Base-by-base conservation (phyloP, 2,797 vertebrate species). In the Gadopsis marmoratus region DNA sequence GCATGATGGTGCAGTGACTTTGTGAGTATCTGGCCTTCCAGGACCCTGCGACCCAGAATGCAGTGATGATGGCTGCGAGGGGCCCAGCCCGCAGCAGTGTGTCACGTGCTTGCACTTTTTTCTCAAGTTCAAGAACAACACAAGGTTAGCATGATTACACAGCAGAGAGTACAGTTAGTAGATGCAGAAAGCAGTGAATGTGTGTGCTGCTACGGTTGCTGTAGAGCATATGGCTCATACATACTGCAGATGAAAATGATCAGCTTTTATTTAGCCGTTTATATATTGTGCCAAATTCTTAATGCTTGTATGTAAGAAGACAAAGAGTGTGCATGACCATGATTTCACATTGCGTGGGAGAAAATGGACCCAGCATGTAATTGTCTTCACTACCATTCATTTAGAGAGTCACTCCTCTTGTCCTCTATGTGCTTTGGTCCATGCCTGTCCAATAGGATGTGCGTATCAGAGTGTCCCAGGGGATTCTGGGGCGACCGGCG, bases 101-200 rank as follows among this genome's bases (percentile, higher is more conserved):
- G 95, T 94, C 91, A 97, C 97, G 76, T 99, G 98, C 83, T 89
- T 96, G 50, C 96, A 97, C 86, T 97, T 96, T 91, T 97, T 97
- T 86, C 96, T 99, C 90, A 99, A 98, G 93, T 96, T 97, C 91
- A 98, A 97, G 93, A 99, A 99, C 84, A 97, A 95, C 78, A 98
- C 97, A 87, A 95, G 98, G 98, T 99, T 89, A 78, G 88, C 54
- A 35, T 43, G 33, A 67, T 53, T 37, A 26, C 73, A 74, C 37
- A 78, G 69, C 19, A 6, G 0, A 33, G 64, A 64, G 47, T 31
- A 21, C 71, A 71, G 66, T 54, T 53, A 17, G 68, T 8, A 19
- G 12, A 81, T 63, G 19, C 61, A 37, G 29, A 63, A 8, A 31
- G 37, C 56, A 54, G 26, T 4, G 10, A 17, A 31, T 60, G 21